These are phyloP conservation scores for Piscicola geometra DNA, from an alignment of 2,888 invertebrate species.

Conservation along the genomic window DNA sequence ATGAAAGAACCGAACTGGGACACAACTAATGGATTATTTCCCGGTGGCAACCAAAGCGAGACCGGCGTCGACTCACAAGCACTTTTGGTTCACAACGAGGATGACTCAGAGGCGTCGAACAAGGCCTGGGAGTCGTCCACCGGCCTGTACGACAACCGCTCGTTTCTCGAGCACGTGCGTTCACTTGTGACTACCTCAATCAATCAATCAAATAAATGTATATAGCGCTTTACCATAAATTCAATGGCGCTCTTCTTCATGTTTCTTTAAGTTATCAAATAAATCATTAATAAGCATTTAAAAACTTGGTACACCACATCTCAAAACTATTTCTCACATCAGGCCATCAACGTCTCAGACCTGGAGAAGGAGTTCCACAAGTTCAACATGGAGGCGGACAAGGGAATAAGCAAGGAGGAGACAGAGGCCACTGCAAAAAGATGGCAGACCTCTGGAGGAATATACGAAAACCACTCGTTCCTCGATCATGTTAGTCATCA, in stretches of 20 bases:
- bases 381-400: constrained; percentile 23
- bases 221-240: no score
- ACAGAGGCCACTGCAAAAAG: constrained; percentile 3
- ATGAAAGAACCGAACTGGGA: constrained; percentile 24
- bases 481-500: background rate
- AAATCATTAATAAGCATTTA: no score
- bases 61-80: constrained; percentile 18
- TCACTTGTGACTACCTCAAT: no score
- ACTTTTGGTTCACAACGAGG: background rate
- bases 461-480: background rate
- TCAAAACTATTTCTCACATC: no score
- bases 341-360: constrained; percentile 34
- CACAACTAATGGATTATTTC: constrained; percentile 23
- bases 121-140: background rate
- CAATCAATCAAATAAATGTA: no score
- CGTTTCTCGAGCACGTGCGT: background rate
- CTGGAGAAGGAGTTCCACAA: constrained; percentile 33
- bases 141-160: constrained; percentile 3
- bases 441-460: background rate
- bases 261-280: no score
- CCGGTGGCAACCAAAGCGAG: constrained; percentile 22
- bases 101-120: background rate
- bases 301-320: no score
- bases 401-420: background rate
- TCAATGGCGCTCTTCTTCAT: no score